Evolutionary conservation across 2,797 vertebrate genomes (phyloP).

Genomic region (Molothrus ater): DNA sequence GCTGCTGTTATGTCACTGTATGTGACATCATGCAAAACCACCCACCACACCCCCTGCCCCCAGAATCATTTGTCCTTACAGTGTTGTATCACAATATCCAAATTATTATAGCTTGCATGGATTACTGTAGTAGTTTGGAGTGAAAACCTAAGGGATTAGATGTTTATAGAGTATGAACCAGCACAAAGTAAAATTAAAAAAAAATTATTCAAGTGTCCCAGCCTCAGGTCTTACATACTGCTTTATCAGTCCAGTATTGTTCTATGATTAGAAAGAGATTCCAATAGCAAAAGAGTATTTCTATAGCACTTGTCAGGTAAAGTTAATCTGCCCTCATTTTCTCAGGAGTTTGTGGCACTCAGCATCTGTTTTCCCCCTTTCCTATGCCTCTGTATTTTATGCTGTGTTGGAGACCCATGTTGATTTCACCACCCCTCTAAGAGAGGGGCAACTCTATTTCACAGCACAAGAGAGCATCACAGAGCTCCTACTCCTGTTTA

Average conservation of each 20-base stretch:
- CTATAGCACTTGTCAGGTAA: background rate
- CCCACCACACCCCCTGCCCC: background rate
- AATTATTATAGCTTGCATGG: background rate
- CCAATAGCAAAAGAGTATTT: background rate
- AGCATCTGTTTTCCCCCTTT: background rate
- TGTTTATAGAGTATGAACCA: background rate
- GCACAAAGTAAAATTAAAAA: background rate
- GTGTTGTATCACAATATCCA: background rate
- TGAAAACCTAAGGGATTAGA: background rate
- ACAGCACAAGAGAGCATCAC: background rate
- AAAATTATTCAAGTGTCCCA: background rate
- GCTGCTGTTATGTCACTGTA: background rate
- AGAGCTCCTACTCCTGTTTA: background rate
- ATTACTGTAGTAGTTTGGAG: background rate
- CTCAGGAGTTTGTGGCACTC: background rate
- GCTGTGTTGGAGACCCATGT: rapidly evolving
- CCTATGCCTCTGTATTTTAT: background rate
- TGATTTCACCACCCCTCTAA: background rate
- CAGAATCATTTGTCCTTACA: background rate
- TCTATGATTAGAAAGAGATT: background rate
- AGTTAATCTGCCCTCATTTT: background rate
- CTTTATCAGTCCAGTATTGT: background rate
- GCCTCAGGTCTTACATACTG: background rate
- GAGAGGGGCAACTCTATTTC: background rate
- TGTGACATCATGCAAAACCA: background rate